Evolutionary conservation across 2,797 vertebrate genomes (phyloP).

Genomic region (Cuniculus paca): DNA sequence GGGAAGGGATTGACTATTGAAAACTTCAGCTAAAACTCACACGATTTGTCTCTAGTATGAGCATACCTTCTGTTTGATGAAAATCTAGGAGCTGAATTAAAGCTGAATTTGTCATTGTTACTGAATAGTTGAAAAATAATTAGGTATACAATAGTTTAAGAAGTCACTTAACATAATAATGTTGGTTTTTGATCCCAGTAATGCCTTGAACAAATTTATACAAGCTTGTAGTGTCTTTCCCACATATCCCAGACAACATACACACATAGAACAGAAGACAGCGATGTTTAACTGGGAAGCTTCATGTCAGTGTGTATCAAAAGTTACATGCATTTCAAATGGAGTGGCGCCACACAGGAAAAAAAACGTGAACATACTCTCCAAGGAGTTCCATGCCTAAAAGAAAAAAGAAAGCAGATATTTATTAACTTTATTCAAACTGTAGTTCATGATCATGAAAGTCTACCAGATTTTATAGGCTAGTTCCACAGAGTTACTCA

Average conservation of each 20-base stretch:
- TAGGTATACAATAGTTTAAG: not conserved
- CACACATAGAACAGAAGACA: not conserved
- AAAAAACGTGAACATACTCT: not conserved
- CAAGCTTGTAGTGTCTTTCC: not conserved
- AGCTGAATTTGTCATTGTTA: not conserved
- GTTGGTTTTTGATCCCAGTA: not conserved
- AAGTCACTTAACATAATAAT: not conserved
- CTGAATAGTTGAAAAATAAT: not conserved
- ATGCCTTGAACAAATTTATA: not conserved
- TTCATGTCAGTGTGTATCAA: not conserved
- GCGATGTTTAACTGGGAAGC: not conserved
- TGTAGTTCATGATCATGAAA: not conserved
- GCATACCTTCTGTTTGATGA: not conserved
- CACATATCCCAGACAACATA: not conserved
- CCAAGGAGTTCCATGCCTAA: not conserved
- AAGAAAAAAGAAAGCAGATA: not conserved
- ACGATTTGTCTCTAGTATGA: not conserved
- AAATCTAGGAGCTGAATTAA: not conserved
- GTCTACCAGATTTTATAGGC: not conserved
- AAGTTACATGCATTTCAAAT: not conserved
- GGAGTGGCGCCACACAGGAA: not conserved
- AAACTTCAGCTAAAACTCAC: not conserved
- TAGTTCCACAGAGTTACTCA: not conserved
- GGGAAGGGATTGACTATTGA: not conserved
- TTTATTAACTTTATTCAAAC: not conserved